Base-by-base conservation (phyloP, 2,888 invertebrate species). In the Drosophila silvestris region DNA sequence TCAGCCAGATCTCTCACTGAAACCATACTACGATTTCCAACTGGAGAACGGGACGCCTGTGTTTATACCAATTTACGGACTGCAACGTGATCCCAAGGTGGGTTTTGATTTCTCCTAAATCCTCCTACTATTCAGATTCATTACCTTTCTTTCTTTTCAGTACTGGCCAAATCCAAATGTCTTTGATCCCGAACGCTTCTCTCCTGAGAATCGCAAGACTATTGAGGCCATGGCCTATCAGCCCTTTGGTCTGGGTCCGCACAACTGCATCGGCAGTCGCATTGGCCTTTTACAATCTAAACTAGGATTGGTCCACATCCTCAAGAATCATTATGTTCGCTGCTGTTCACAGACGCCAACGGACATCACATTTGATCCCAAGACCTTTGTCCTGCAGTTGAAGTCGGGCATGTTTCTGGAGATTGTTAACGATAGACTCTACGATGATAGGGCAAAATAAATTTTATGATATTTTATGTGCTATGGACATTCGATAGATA, bases 41-140 rank as follows among this genome's bases (percentile, higher is more conserved):
- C 59, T 93, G 28, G 91, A 93, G 22, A 54, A 87, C 26, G 91
- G 87, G 5, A 93, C 91, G 77, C 90, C 94, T 0, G 78, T 93
- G 5, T 91, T 88, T 57, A 91, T 93, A 68, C 93, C 93, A 0
- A 56, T 90, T 4, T 93, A 80, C 71, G 93, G 80, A 0, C 60
- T 93, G 32, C 94, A 94, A 37, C 85, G 91, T 26, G 93, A 93
- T 83, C 90, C 92, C 5, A 90, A 93, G 87, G 93, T 93, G 79
- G 28, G 64, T 33, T 10, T 14, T 3, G 1, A 14, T 5, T 12
- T 4, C 22, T 16, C 9, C 4, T 16, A 16, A 26, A 26, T 5
- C 6, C 2, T 14, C 22, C 1, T 10, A 3, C 14, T 14, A 22
- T 12, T 10, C 5, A 5, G 5, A 10, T 26, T n/a, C 22, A 7